A percentile compares a stretch with the other conserved stretches of the same genome.
These are phyloP conservation scores for Melanophora roralis DNA, from an alignment of 2,888 invertebrate species.

Conservation along the genomic window DNA sequence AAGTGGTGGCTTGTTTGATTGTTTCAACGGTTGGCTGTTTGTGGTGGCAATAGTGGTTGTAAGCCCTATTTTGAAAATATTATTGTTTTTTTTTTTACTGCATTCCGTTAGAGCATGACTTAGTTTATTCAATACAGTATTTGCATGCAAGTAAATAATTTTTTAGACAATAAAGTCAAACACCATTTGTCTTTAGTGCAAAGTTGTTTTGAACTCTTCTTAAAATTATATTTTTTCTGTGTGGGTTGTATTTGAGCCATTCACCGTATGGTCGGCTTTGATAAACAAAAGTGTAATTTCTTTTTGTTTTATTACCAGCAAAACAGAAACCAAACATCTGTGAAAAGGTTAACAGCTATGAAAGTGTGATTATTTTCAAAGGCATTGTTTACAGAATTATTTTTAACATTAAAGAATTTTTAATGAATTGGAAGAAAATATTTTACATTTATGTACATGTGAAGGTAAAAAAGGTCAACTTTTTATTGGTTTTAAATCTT, in stretches of 20 bases:
- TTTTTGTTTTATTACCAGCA: background rate
- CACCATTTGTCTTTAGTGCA: constrained; percentile 38
- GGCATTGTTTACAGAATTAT: too few relatives aligned
- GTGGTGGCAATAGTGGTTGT: constrained; percentile 42
- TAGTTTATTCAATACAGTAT: constrained; percentile 8
- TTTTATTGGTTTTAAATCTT: too few relatives aligned
- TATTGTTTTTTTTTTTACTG: background rate
- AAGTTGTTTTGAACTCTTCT: constrained; percentile 40
- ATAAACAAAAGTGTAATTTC: constrained; percentile 23
- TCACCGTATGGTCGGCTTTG: constrained; percentile 38
- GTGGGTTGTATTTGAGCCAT: constrained; percentile 35
- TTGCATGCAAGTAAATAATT: constrained; percentile 22
- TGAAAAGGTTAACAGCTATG: background rate
- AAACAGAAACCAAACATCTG: constrained; percentile 37
- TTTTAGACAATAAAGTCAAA: constrained; percentile 37
- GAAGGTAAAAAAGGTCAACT: too few relatives aligned
- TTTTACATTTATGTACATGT: too few relatives aligned
- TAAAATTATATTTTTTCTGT: constrained; percentile 10
- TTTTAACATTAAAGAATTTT: too few relatives aligned
- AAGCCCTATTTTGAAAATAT: constrained; percentile 39
- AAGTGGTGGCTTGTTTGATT: constrained; percentile 30
- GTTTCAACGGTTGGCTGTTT: background rate
- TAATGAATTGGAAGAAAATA: too few relatives aligned
- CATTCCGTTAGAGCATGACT: constrained; percentile 58
- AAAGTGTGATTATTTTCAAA: constrained; percentile 11